Conservation (phyloP, 2,888 invertebrate genomes). For the Zonitis immaculata region DNA sequence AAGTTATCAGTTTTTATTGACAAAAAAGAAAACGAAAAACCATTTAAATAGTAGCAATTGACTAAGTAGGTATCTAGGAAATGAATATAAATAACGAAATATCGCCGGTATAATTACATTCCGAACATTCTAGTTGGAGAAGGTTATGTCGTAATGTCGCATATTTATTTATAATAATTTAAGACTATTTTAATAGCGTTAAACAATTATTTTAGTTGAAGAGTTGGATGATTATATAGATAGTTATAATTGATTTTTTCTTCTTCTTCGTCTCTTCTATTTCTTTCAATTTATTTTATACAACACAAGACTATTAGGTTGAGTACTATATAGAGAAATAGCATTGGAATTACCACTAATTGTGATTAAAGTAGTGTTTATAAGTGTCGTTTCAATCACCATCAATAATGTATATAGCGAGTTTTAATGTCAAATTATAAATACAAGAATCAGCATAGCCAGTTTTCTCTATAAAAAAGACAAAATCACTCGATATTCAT, state of each 20-base stretch:
- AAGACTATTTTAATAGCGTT: neutral
- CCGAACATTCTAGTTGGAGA: conserved; percentile 11
- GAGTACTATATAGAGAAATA: no score
- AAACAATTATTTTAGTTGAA: neutral
- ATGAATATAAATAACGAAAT: conserved; percentile 17
- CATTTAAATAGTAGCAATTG: no score
- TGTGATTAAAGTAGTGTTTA: neutral
- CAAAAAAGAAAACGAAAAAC: no score
- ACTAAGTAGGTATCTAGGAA: no score
- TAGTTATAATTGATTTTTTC: no score
- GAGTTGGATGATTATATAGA: no score
- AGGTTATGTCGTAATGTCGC: conserved; percentile 16
- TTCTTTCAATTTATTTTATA: no score
- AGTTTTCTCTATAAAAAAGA: no score
- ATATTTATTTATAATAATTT: conserved; percentile 10
- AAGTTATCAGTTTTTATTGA: neutral
- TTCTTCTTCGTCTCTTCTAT: no score
- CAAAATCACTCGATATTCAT: no score
- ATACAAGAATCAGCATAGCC: no score
- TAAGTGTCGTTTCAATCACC: neutral
- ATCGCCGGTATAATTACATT: conserved; percentile 17
- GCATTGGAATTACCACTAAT: neutral
- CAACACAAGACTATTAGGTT: no score
- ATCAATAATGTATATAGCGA: neutral
- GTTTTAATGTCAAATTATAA: neutral